Evolutionary conservation across 2,797 vertebrate genomes (phyloP), one percentile per base, ranked within the genome.

Genomic region (Falco columbarius): DNA sequence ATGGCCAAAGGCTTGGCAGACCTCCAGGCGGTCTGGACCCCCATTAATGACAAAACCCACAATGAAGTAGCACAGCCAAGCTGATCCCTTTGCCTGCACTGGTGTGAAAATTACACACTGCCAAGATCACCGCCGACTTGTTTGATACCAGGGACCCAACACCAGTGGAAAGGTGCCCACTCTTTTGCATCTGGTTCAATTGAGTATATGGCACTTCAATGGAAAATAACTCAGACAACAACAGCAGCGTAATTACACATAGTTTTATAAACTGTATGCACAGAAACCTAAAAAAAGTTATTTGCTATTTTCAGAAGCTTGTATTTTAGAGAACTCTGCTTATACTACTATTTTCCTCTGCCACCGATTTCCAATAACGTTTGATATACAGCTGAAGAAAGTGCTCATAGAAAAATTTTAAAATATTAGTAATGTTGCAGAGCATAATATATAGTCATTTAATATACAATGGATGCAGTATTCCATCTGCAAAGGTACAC

Each of bases 41-140:
- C 18, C 0, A 1, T 9, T 15, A 58, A 18, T 1, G 19, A 61
- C 17, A 40, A 70, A 68, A 38, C 18, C 22, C 5, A 4, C 4
- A 7, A 22, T 4, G 34, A 49, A 63, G 36, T 1, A 5, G 59
- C 36, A 62, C 18, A 79, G 58, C 22, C 51, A 40, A 71, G 59
- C 22, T 1, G 4, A 76, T 6, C 15, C 27, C 12, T 87, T 38
- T 47, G 34, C 70, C 62, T 14, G 18, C 40, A 36, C 7, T 1
- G 9, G 15, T 46, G 75, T 29, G 75, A 83, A 68, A 88, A 83
- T 4, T 9, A 22, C 2, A 1, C 2, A 0, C 27, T 26, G 58
- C 16, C 2, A 3, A 30, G 44, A 21, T 24, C 2, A 2, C 54
- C 9, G 21, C 2, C 0, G 1, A 51, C 42, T 36, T 17, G 36